Conservation (phyloP, 2,797 vertebrate species). For the Eulemur coronatus region DNA sequence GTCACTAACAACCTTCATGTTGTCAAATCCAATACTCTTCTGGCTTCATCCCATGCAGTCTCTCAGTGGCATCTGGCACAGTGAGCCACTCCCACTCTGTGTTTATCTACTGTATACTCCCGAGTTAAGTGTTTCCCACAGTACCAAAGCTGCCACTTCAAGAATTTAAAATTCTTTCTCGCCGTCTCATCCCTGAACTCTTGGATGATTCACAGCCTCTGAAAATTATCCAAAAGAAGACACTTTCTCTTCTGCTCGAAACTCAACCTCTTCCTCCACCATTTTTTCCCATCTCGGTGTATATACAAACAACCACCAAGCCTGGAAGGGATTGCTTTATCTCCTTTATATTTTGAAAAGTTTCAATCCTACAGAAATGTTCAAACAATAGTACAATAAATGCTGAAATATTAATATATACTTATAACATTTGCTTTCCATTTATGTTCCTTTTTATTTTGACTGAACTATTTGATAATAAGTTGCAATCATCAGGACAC, state of each 20-base stretch:
- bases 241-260: background rate
- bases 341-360: background rate
- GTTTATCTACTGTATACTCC: background rate
- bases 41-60: background rate
- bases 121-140: background rate
- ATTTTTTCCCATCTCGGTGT: no score
- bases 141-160: background rate
- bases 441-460: background rate
- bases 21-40: background rate
- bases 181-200: background rate
- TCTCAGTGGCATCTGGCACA: background rate
- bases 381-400: background rate
- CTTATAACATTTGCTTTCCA: background rate
- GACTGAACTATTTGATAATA: background rate
- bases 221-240: background rate
- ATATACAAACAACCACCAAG: background rate
- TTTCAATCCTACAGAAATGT: background rate
- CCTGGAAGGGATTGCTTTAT: background rate
- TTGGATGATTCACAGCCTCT: background rate
- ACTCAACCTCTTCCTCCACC: background rate
- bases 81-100: background rate
- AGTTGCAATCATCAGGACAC: background rate
- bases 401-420: background rate
- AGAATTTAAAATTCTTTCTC: background rate
- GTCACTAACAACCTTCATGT: background rate